Conservation (phyloP, 1,140 invertebrate genomes). For the Paracyclopina nana region DNA sequence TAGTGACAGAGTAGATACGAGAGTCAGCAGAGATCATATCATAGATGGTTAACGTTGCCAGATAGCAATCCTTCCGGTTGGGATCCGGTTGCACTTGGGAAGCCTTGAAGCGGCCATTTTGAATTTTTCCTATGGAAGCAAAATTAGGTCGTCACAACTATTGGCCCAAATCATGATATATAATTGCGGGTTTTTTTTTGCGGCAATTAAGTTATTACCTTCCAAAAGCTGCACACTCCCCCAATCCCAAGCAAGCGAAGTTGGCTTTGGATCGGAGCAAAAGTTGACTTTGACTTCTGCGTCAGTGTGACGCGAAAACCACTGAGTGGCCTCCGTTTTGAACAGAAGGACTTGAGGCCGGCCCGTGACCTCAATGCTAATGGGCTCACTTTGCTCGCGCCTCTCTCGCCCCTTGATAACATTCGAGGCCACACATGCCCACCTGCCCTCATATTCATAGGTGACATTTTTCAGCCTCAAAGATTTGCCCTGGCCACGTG, state of each 20-base stretch:
- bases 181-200: not conserved
- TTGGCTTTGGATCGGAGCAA: constrained; percentile 60
- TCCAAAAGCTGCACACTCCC: constrained; percentile 51
- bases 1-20: not conserved
- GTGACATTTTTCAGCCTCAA: constrained; percentile 9
- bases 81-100: no score
- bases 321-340: not conserved
- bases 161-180: not conserved
- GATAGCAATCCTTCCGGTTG: no score
- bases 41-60: not conserved
- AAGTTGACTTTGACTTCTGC: constrained; percentile 42
- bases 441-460: constrained; percentile 11
- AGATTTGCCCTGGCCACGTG: not conserved
- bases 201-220: constrained; percentile 21
- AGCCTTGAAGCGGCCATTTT: not conserved
- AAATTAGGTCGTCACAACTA: not conserved
- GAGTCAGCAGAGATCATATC: not conserved
- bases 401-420: constrained; percentile 7
- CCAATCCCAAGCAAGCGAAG: constrained; percentile 62
- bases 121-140: not conserved
- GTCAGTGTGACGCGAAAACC: constrained; percentile 17
- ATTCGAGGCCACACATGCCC: constrained; percentile 11
- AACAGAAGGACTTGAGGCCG: not conserved
- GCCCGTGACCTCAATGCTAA: constrained; percentile 2
- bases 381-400: not conserved